Base-by-base conservation (phyloP, 2,113 vertebrate species). In the Thamnaconus septentrionalis region DNA sequence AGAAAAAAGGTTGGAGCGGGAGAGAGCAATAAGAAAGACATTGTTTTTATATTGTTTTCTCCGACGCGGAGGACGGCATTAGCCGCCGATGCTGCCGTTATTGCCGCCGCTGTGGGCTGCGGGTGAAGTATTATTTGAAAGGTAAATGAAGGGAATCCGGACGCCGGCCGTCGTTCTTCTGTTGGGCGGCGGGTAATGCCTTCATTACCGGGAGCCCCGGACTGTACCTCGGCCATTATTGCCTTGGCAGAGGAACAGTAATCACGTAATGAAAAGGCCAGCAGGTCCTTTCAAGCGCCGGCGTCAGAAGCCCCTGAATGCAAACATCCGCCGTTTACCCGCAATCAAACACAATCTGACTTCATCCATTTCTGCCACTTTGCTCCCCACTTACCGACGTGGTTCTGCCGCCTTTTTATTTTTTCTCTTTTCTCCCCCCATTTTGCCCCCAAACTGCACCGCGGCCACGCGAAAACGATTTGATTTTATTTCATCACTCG, bases 1-100 rank as follows among this genome's bases (percentile, higher is more conserved):
- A 50, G 72, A 56, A 68, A 66, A 49, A 57, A 56, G 53, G 64
- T 62, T 78, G 5, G 39, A 8, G 46, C 67, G 44, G 78, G 81
- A 61, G 59, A 41, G 66, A 73, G 73, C 62, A 77, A 84, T 85
- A 82, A 79, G 73, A 83, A 84, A 83, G 71, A 69, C 74, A 79
- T 81, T 88, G 81, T 81, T 88, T 87, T 85, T 86, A 81, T 78
- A 85, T 87, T 84, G 82, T 84, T 83, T 85, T 64, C 70, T 71
- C 63, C 80, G 79, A 82, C 79, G 64, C 80, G 68, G 50, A 47
- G 73, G 67, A 83, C 52, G 70, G 65, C 68, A 61, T 83, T 85
- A 78, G 77, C 57, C 59, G 73, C 40, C 75, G 76, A 74, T 11
- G 85, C 85, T 69, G 74, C 71, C 1, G 61, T 83, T 85, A 83